Evolutionary conservation across 2,888 invertebrate genomes (phyloP), one percentile per base, ranked within the genome.

Genomic region (Diaprepes abbreviatus): DNA sequence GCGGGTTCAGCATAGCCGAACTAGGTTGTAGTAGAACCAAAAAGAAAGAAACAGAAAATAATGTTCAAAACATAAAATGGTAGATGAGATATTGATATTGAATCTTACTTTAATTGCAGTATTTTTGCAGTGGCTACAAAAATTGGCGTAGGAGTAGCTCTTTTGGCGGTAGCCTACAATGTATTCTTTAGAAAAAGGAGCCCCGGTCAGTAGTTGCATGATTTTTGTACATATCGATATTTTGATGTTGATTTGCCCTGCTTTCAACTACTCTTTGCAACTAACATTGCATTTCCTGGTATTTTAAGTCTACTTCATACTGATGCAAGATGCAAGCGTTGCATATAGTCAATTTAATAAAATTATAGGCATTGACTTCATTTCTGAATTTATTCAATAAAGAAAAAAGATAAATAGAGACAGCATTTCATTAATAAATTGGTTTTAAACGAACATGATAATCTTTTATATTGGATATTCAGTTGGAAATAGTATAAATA

Each of bases 81-180:
- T n/a, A n/a, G n/a, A n/a, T n/a, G n/a, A n/a, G n/a, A n/a, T n/a
- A n/a, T n/a, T n/a, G n/a, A n/a, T n/a, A n/a, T n/a, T n/a, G n/a
- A n/a, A n/a, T n/a, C n/a, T n/a, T n/a, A n/a, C n/a, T 10, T 38
- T 48, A 40, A 40, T 12, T 36, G 43, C 52, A 36, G 28, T 72
- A 48, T 72, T 90, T 89, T 93, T 93, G 84, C 92, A 94, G 94
- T 93, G 90, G 91, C 92, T 86, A 90, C 93, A 87, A 94, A 93
- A 88, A 88, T 94, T 87, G 90, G 90, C 85, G 91, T 94, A 85
- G 94, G 94, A 84, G 89, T 92, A 85, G 93, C 93, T 82, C 89
- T 94, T 84, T 89, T 93, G 86, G 88, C 91, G 84, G 93, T 93
- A 84, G 94, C 94, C 81, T 92, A 93, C 87, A 90, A 92, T 86